A percentile compares a stretch with the other conserved stretches of the same genome.
These are phyloP conservation scores for Trimorus sp. DNA, from an alignment of 2,888 invertebrate species.

Conservation along the genomic window DNA sequence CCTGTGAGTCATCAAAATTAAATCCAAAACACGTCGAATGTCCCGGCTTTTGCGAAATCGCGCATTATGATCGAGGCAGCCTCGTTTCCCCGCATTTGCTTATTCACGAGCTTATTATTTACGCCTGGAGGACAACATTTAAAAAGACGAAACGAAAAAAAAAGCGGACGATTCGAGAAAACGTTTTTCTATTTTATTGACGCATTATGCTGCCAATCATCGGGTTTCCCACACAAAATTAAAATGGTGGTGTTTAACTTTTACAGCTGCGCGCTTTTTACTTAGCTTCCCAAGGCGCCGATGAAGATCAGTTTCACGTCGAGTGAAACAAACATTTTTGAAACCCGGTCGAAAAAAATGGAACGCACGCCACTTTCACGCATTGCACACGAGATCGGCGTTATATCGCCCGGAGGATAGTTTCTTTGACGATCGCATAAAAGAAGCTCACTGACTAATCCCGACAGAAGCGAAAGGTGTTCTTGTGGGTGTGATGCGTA, in stretches of 20 bases:
- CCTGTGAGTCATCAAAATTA: conserved; percentile 14
- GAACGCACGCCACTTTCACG: conserved; percentile 47
- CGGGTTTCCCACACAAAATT: conserved; percentile 25
- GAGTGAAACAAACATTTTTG: conserved; percentile 42
- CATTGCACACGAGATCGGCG: conserved; percentile 33
- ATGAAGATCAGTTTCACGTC: conserved; percentile 38
- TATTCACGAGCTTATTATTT: not conserved
- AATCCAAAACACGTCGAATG: conserved; percentile 3
- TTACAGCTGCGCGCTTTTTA: conserved; percentile 25
- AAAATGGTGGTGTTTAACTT: conserved; percentile 42
- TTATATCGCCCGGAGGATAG: conserved; percentile 29
- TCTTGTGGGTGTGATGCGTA: conserved; percentile 38
- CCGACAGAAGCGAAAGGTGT: conserved; percentile 42
- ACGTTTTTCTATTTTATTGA: conserved; percentile 19
- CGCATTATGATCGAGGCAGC: conserved; percentile 7
- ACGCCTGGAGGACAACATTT: not conserved
- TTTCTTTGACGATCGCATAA: conserved; percentile 41
- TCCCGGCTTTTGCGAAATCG: conserved; percentile 14
- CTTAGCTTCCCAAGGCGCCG: conserved; percentile 1
- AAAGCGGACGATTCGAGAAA: conserved; percentile 13
- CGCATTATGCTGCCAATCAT: conserved; percentile 27
- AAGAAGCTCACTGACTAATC: conserved; percentile 48
- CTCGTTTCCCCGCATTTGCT: conserved; percentile 1
- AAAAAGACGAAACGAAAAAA: not conserved
- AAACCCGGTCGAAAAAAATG: conserved; percentile 26